Conservation (phyloP, 2,888 invertebrate species). For the Geotrupes spiniger region DNA sequence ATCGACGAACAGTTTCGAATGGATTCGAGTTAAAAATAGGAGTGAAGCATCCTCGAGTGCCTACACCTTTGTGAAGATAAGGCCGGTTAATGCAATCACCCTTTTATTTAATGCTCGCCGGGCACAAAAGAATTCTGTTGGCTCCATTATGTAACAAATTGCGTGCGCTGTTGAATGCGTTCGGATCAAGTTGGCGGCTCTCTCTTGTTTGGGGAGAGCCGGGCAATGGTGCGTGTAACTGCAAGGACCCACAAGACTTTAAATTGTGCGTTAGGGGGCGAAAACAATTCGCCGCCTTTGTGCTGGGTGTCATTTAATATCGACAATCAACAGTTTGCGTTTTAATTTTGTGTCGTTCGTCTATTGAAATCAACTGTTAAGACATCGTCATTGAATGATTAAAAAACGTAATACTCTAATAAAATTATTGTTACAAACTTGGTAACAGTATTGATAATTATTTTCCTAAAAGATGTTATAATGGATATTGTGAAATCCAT, state of each 20-base stretch:
- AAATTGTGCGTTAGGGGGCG: slow-evolving; percentile 5
- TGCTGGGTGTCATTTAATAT: not conserved
- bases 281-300: slow-evolving; percentile 7
- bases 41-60: slow-evolving; percentile 40
- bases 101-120: slow-evolving; percentile 35
- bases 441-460: no score
- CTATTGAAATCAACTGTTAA: no score
- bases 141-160: slow-evolving; percentile 48
- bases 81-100: slow-evolving; percentile 44
- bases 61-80: slow-evolving; percentile 43
- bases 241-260: slow-evolving; percentile 35
- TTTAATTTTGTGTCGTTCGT: no score
- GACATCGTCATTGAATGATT: no score
- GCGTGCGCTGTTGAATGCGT: slow-evolving; percentile 44
- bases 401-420: no score
- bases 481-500: no score
- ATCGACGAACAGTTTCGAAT: slow-evolving; percentile 27
- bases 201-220: slow-evolving; percentile 1
- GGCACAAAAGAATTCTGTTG: slow-evolving; percentile 44
- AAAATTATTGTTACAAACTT: no score
- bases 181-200: slow-evolving; percentile 33
- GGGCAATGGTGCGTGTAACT: slow-evolving; percentile 34
- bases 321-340: not conserved
- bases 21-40: slow-evolving; percentile 33
- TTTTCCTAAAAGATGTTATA: no score